Percentiles rank a stretch among this genome's conserved stretches.
Conservation (phyloP, 2,113 vertebrate species). For the Eonycteris spelaea region DNA sequence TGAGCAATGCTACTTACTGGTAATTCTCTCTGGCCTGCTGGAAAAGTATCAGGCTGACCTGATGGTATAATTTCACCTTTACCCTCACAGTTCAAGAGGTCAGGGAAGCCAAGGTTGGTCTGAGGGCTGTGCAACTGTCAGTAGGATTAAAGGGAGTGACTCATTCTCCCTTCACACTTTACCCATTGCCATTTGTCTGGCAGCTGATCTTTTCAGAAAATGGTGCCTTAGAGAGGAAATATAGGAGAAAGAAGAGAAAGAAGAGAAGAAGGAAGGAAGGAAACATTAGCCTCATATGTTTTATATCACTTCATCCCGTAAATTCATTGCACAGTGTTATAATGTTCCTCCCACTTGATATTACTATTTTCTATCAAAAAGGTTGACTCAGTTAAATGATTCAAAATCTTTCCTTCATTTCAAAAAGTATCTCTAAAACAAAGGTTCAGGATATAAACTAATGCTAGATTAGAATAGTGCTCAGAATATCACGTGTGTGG, state of each 20-base stretch:
- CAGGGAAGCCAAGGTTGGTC: conserved; percentile 61
- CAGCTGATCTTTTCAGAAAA: conserved; percentile 48
- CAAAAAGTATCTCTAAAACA: neutral
- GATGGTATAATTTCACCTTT: conserved; percentile 54
- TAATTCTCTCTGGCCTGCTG: conserved; percentile 29
- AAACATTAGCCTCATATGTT: neutral
- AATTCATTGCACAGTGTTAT: neutral
- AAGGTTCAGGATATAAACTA: neutral
- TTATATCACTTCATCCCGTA: neutral
- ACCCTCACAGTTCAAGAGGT: conserved; percentile 64
- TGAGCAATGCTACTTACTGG: neutral
- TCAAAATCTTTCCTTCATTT: neutral
- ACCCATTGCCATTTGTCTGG: conserved; percentile 21
- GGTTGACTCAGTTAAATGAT: neutral
- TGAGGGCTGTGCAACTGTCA: neutral
- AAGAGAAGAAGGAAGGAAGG: accelerated
- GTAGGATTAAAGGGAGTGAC: conserved; percentile 31
- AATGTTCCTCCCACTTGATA: neutral
- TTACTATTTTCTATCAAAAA: neutral
- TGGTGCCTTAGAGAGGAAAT: neutral
- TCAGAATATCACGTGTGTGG: neutral
- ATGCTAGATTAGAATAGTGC: neutral
- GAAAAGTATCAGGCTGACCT: conserved; percentile 54
- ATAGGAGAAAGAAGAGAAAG: neutral
- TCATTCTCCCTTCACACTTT: neutral